Percentiles rank a stretch among this genome's conserved stretches.
Conservation (phyloP, 1,140 invertebrate species). For the Phymastichus coffea region DNA sequence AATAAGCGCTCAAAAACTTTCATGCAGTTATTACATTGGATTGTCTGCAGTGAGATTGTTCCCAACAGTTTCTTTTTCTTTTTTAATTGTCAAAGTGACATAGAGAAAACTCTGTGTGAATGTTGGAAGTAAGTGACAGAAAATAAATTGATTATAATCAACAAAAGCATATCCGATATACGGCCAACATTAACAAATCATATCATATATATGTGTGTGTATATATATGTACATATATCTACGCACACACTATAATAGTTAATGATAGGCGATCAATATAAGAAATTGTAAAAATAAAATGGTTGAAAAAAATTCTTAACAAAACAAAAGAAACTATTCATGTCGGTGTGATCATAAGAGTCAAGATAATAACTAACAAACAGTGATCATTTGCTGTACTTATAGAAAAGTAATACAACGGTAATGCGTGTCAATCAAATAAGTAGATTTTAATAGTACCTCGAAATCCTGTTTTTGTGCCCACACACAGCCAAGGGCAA, state of each 20-base stretch:
- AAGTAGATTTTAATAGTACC: constrained; percentile 53
- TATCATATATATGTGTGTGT: constrained; percentile 19
- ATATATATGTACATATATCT: too few relatives aligned
- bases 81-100: too few relatives aligned
- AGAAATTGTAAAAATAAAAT: neutral
- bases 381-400: constrained; percentile 25
- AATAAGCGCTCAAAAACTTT: too few relatives aligned
- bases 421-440: constrained; percentile 42
- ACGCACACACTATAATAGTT: constrained; percentile 15
- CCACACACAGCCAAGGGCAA: constrained; percentile 45
- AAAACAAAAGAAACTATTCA: constrained; percentile 1
- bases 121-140: too few relatives aligned
- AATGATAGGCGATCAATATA: constrained; percentile 17
- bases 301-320: neutral
- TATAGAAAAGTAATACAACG: constrained; percentile 26
- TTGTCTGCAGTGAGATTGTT: too few relatives aligned
- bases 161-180: constrained; percentile 51
- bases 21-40: too few relatives aligned
- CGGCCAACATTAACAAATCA: constrained; percentile 45
- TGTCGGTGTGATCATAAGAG: constrained; percentile 4
- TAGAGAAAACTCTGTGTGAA: too few relatives aligned
- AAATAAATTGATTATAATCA: neutral
- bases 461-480: constrained; percentile 59
- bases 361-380: constrained; percentile 28
- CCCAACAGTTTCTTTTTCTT: too few relatives aligned